Conservation (phyloP, 2,113 vertebrate species). For the Felis chaus region DNA sequence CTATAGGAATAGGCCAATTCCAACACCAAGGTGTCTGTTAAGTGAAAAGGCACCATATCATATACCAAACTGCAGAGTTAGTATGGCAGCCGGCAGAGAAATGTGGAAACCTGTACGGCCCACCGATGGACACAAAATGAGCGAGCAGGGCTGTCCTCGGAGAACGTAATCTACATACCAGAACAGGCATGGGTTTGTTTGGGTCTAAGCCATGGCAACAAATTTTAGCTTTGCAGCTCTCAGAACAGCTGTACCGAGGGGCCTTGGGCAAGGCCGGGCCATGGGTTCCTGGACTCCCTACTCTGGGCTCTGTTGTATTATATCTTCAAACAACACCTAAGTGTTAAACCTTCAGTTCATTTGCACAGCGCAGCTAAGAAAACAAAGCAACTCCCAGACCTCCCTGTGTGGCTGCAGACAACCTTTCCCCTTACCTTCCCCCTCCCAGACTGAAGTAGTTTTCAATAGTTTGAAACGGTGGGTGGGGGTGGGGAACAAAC, state of each 20-base stretch:
- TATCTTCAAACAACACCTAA: slow-evolving; percentile 60
- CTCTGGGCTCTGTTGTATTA: not conserved
- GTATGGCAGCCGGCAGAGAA: not conserved
- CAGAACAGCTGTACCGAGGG: slow-evolving; percentile 59
- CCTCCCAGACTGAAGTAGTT: not conserved
- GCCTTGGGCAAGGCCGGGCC: accelerated
- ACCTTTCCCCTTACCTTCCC: not conserved
- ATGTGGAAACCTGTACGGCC: not conserved
- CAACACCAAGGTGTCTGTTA: not conserved
- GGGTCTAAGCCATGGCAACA: slow-evolving; percentile 73
- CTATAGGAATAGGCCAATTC: not conserved
- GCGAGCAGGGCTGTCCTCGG: not conserved
- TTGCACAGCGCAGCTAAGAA: slow-evolving; percentile 69
- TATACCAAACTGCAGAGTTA: not conserved
- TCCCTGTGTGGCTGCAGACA: not conserved
- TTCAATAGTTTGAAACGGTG: not conserved
- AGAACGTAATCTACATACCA: slow-evolving; percentile 44
- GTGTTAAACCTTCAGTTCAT: slow-evolving; percentile 73
- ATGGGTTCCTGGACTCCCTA: not conserved
- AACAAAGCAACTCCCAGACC: slow-evolving; percentile 58
- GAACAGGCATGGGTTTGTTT: slow-evolving; percentile 73
- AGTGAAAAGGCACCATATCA: slow-evolving; percentile 53
- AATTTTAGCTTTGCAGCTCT: slow-evolving; percentile 53
- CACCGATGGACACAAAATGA: slow-evolving; percentile 40
- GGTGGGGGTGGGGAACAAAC: too few species aligned